These are phyloP conservation scores for Allolobophora icterica DNA, from an alignment of 2,888 invertebrate species.

Conservation along the genomic window DNA sequence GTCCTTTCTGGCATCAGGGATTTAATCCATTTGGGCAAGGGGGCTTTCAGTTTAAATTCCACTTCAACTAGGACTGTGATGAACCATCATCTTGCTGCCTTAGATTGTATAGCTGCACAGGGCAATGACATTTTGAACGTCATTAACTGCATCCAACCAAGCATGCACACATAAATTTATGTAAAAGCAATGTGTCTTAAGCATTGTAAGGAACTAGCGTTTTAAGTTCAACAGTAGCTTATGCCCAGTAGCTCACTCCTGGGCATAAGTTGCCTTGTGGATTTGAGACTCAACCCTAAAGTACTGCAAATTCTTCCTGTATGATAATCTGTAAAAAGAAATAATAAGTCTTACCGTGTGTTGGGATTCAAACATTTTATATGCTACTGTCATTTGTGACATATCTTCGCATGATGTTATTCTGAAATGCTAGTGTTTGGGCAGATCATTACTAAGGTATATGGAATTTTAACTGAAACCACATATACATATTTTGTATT, in stretches of 20 bases:
- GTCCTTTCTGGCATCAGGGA: conserved; percentile 60
- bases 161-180: not conserved
- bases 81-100: not conserved
- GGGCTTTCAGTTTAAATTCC: conserved; percentile 92
- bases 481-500: not conserved
- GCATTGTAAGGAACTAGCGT: too few relatives aligned
- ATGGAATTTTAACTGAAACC: not conserved
- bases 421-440: not conserved
- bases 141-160: not conserved
- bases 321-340: not conserved
- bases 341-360: not conserved
- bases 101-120: conserved; percentile 17
- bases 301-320: not conserved
- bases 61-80: conserved; percentile 74
- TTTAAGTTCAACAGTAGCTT: not conserved
- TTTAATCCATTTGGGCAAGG: conserved; percentile 70
- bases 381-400: not conserved
- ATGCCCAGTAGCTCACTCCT: too few relatives aligned
- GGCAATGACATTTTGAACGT: not conserved
- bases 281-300: not conserved
- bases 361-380: not conserved
- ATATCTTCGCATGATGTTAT: not conserved
- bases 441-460: not conserved
- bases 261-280: not conserved
- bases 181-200: not conserved